Conservation (phyloP, 2,113 vertebrate species). For the Xenotilapia longispinis region DNA sequence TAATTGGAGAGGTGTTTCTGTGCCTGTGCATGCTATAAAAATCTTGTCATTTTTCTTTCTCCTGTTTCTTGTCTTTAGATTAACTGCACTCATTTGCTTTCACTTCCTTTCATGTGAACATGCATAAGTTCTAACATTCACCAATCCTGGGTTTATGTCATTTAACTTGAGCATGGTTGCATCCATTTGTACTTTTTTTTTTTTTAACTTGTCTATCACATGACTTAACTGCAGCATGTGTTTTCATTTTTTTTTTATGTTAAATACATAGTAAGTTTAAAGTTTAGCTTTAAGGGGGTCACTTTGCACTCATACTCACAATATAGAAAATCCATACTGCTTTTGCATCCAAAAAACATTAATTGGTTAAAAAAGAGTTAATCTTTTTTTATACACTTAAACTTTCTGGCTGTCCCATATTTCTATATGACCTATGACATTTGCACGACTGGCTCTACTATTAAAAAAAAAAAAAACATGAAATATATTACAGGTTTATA, state of each 20-base stretch:
- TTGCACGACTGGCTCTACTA: neutral
- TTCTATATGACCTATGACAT: neutral
- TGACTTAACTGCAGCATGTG: neutral
- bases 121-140: neutral
- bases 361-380: neutral
- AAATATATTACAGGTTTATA: neutral
- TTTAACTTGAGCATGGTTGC: neutral
- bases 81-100: neutral
- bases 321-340: neutral
- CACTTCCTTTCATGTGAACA: neutral
- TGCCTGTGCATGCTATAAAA: slow-evolving; percentile 55
- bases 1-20: slow-evolving; percentile 55
- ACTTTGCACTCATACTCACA: neutral
- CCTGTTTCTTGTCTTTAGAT: neutral
- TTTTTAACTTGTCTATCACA: neutral
- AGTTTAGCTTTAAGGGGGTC: neutral
- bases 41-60: neutral
- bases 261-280: neutral
- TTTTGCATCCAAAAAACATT: neutral
- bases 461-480: neutral
- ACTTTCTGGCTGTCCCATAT: neutral
- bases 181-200: neutral
- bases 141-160: neutral
- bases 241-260: neutral
- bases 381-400: neutral